A percentile compares a stretch with the other conserved stretches of the same genome.
Conservation (phyloP, 2,113 vertebrate genomes). For the Ceyx melanurus region DNA sequence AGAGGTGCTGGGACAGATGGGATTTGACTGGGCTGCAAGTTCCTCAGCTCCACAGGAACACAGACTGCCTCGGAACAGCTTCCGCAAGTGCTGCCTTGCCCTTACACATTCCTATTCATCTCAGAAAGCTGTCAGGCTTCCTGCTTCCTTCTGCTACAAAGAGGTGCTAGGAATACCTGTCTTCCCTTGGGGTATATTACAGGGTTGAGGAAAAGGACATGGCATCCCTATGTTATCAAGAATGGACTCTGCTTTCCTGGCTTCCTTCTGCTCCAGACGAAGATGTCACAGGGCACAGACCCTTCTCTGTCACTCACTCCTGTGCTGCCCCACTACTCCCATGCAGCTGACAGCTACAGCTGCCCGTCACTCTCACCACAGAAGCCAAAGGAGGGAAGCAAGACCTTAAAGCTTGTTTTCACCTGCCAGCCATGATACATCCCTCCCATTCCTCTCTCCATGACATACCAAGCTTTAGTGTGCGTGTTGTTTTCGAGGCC, state of each 20-base stretch:
- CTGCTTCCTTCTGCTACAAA: background rate
- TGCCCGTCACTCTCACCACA: background rate
- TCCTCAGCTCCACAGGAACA: background rate
- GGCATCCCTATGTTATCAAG: accelerated
- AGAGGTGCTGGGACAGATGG: accelerated
- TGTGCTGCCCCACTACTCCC: background rate
- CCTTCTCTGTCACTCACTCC: background rate
- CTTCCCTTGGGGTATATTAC: background rate
- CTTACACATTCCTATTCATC: background rate
- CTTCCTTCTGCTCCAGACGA: background rate
- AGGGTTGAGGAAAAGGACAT: background rate
- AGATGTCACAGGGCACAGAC: background rate
- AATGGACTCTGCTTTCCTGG: background rate
- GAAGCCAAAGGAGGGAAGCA: background rate
- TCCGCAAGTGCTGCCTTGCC: background rate
- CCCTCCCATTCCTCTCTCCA: background rate
- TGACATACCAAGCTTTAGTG: background rate
- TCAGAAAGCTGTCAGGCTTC: background rate
- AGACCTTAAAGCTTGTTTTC: background rate
- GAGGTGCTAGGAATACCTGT: background rate
- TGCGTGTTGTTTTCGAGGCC: background rate
- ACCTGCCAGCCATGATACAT: background rate
- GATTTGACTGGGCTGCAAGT: background rate
- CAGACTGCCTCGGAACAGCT: background rate
- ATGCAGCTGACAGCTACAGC: background rate